A percentile compares a stretch with the other conserved stretches of the same genome.
phyloP scores from a whole-genome alignment of 2,797 vertebrate genomes.

The Pelobates cultripes region DNA sequence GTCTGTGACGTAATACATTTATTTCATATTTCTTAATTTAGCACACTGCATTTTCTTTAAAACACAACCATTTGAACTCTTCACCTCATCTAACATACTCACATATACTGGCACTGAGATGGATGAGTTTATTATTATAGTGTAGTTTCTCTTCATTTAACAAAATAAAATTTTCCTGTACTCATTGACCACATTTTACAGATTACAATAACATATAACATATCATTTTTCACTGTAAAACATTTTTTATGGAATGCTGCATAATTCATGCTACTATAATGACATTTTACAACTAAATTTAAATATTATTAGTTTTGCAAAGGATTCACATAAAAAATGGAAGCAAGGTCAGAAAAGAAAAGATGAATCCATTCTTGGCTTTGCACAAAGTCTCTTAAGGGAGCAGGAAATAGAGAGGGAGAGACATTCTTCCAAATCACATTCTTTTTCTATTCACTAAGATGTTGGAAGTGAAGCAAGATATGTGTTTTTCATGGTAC shows the following conservation, averaged over 20 bases:
- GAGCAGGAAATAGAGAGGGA: constrained; percentile 4
- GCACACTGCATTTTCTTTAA: no score
- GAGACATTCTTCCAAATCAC: constrained; percentile 20
- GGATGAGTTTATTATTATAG: no score
- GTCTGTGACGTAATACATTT: no score
- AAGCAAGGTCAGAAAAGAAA: constrained; percentile 11
- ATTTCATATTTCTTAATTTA: no score
- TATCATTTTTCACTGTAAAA: background rate
- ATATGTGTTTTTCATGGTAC: background rate
- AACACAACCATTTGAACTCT: no score
- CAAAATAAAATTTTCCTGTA: no score
- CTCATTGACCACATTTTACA: background rate
- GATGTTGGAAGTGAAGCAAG: background rate
- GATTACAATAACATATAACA: background rate
- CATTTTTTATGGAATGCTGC: background rate
- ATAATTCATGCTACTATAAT: no score
- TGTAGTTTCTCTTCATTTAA: no score
- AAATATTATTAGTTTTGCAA: constrained; percentile 3
- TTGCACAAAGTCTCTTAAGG: constrained; percentile 13
- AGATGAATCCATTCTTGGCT: constrained; percentile 12
- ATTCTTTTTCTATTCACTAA: constrained; percentile 22
- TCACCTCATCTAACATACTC: no score
- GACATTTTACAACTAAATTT: background rate
- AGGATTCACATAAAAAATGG: constrained; percentile 10
- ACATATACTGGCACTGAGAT: no score